Evolutionary conservation across 2,888 invertebrate genomes (phyloP), one percentile per base, ranked within the genome.

Genomic region (Antitype chi): DNA sequence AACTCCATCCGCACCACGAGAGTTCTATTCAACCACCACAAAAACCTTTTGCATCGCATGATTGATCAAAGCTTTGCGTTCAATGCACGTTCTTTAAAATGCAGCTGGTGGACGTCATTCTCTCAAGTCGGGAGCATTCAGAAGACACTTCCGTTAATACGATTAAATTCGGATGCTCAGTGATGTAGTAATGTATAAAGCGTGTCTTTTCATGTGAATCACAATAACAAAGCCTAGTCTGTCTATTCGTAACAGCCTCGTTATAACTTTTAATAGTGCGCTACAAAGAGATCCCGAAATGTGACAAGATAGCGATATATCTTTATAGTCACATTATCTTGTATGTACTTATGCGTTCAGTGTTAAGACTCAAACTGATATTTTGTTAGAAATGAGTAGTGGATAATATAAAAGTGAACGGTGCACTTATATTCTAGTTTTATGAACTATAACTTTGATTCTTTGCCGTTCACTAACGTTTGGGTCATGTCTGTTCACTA

Each of bases 41-140:
- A 94, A 95, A 95, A 94, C 94, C 93, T 95, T 95, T 94, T 90
- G 91, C 92, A 89, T 92, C 93, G 94, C 94, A 94, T 95, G 95
- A 96, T 96, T 95, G 96, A 96, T 96, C 96, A 96, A 96, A 96
- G 95, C 92, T 91, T 90, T 90, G 91, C 92, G 91, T 92, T 93
- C 90, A 90, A 86, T 90, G 89, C 90, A 90, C 89, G 88, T 92
- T 91, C 91, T 93, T 93, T 90, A 92, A 94, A 95, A 94, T 93
- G 94, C 94, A 94, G 87, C 86, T 86, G 86, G 84, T 88, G 87
- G 82, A 87, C 89, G 84, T 87, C 88, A 90, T 85, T 81, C 73
- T 87, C 67, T 74, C 53, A 83, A 81, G 68, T 74, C 55, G 70
- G 70, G n/a, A 64, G 38, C 63, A 69, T 80, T 79, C 73, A 84